phyloP scores from a whole-genome alignment of 2,797 vertebrate species.

The Gallinago nigripennis region DNA sequence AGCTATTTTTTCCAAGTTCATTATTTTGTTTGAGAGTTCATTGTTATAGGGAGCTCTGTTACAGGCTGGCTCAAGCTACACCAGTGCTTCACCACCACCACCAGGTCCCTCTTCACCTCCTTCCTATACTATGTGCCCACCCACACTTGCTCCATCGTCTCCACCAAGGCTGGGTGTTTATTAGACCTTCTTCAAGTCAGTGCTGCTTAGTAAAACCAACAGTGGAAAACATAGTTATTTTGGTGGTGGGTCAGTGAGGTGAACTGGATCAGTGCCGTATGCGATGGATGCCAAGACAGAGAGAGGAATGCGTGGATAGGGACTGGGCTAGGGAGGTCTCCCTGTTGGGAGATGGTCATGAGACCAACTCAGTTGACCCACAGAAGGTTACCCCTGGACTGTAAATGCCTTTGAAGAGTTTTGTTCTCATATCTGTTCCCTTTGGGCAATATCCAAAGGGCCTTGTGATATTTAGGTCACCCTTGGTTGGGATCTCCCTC shows the following conservation, averaged over 20 bases:
- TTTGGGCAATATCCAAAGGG: background rate
- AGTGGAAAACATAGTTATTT: background rate
- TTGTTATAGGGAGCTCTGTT: background rate
- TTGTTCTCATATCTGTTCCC: background rate
- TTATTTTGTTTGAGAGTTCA: background rate
- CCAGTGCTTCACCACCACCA: accelerated
- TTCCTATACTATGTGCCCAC: accelerated
- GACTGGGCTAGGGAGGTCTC: background rate
- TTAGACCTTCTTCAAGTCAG: background rate
- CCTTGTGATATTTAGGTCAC: background rate
- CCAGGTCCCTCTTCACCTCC: background rate
- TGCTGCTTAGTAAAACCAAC: background rate
- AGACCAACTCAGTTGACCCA: background rate
- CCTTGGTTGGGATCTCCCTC: background rate
- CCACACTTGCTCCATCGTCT: background rate
- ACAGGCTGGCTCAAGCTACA: background rate
- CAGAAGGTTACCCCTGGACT: background rate
- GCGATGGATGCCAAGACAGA: background rate
- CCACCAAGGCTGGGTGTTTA: background rate
- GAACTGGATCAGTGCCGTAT: accelerated
- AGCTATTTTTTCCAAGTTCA: background rate
- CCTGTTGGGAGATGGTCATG: background rate
- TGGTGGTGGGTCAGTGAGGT: background rate
- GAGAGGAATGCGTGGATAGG: background rate
- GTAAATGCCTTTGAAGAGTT: background rate